Conservation (phyloP, 2,797 vertebrate species). For the Manis javanica region DNA sequence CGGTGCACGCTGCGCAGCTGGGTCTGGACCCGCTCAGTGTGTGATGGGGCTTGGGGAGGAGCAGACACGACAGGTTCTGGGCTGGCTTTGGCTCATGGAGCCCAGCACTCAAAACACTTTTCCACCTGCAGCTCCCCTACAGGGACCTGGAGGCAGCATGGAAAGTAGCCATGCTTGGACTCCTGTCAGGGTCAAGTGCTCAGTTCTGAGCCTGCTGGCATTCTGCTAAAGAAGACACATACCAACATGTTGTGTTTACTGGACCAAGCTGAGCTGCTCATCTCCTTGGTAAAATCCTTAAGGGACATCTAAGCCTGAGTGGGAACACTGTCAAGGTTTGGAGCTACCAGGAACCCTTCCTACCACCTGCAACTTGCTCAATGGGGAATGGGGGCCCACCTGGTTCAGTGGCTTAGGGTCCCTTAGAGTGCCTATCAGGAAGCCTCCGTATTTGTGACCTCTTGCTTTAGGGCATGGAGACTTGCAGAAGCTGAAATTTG, state of each 20-base stretch:
- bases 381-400: neutral
- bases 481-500: neutral
- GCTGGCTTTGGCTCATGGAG: neutral
- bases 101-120: neutral
- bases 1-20: slow-evolving; percentile 68
- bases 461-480: accelerated
- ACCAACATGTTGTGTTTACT: accelerated
- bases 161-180: neutral
- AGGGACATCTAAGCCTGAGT: neutral
- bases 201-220: neutral
- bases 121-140: neutral
- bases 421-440: accelerated
- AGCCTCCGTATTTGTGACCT: neutral
- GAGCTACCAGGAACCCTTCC: neutral
- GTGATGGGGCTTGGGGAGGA: neutral
- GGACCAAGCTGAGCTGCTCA: neutral
- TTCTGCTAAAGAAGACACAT: neutral
- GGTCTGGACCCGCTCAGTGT: neutral
- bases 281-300: neutral
- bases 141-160: neutral
- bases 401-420: neutral
- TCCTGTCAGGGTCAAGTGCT: slow-evolving; percentile 23
- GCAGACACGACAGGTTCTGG: neutral
- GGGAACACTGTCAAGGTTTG: neutral
- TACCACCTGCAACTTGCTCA: neutral